Conservation (phyloP, 2,797 vertebrate genomes). For the Gallinago stenura region DNA sequence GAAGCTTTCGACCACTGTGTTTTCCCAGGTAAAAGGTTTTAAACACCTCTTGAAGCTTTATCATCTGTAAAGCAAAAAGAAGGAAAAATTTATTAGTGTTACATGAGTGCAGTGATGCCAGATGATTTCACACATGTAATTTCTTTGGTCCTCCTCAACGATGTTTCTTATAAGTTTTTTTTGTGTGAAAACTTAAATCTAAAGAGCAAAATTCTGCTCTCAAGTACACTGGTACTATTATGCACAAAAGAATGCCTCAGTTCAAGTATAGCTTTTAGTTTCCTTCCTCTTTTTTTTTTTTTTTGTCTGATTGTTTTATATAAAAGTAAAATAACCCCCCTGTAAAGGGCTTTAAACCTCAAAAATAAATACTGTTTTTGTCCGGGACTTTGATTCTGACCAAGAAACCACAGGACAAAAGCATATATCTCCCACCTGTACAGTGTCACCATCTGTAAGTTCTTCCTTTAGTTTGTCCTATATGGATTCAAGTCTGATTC, state of each 20-base stretch:
- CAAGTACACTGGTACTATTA: not conserved
- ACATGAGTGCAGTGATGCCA: not conserved
- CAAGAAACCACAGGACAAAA: not conserved
- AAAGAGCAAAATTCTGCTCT: not conserved
- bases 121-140: not conserved
- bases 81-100: not conserved
- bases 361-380: not conserved
- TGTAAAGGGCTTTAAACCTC: not conserved
- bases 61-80: constrained; percentile 76
- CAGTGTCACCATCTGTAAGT: not conserved
- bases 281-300: not conserved
- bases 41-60: constrained; percentile 87
- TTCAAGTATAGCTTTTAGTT: not conserved
- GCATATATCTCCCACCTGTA: not conserved
- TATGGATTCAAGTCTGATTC: not conserved
- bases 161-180: not conserved
- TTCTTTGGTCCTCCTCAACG: not conserved
- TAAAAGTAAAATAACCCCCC: not conserved
- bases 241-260: not conserved
- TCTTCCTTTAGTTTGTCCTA: not conserved
- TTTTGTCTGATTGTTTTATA: not conserved
- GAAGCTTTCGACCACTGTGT: constrained; percentile 85
- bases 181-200: not conserved
- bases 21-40: constrained; percentile 86
- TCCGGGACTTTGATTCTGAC: not conserved